These are phyloP conservation scores for Falcunculus frontatus DNA, from an alignment of 2,113 vertebrate species.

Conservation along the genomic window DNA sequence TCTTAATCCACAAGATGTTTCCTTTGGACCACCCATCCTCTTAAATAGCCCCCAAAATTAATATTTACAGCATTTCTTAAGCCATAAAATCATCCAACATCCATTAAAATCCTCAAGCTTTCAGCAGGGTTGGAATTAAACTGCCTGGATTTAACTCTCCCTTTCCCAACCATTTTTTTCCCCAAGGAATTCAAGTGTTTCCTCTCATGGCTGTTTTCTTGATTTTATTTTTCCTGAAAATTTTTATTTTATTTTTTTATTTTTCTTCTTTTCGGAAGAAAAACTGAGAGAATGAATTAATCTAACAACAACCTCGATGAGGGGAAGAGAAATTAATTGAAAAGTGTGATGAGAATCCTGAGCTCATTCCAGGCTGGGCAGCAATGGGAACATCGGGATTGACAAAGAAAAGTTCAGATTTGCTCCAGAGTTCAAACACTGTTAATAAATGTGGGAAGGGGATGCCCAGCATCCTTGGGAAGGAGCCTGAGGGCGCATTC, in stretches of 20 bases:
- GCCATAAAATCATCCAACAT: not conserved
- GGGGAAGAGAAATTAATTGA: not conserved
- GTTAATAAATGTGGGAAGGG: not conserved
- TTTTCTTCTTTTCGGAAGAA: too few species aligned
- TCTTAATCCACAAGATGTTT: not conserved
- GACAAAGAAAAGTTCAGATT: slow-evolving; percentile 22
- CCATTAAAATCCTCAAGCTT: not conserved
- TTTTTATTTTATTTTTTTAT: too few species aligned
- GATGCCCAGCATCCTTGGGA: not conserved
- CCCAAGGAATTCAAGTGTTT: not conserved
- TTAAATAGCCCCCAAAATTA: not conserved
- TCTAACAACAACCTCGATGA: not conserved
- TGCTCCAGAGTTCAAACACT: not conserved
- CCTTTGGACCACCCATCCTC: not conserved
- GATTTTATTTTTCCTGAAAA: not conserved
- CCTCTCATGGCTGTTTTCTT: not conserved
- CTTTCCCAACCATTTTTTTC: not conserved
- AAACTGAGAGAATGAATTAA: not conserved
- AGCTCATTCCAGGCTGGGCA: not conserved
- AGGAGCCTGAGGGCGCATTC: not conserved
- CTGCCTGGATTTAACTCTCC: not conserved
- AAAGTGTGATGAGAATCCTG: not conserved
- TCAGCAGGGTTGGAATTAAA: not conserved
- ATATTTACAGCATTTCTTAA: not conserved
- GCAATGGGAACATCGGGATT: not conserved